phyloP scores from a whole-genome alignment of 2,113 vertebrate species.

The Martes martes region DNA sequence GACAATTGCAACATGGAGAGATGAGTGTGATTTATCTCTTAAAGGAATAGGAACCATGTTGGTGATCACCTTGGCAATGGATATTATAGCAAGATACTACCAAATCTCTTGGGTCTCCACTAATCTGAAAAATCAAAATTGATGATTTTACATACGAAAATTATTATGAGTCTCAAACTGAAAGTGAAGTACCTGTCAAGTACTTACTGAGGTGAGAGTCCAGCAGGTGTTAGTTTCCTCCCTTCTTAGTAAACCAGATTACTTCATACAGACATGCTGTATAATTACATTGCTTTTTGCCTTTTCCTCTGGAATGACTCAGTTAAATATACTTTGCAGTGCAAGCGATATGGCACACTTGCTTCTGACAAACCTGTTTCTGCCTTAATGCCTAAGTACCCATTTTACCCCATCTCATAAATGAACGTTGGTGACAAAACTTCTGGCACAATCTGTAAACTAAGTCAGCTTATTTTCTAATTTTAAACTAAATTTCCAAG shows the following conservation, averaged over 20 bases:
- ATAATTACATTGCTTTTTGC: not conserved
- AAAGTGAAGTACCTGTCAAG: not conserved
- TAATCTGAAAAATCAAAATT: not conserved
- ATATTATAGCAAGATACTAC: not conserved
- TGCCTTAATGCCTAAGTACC: not conserved
- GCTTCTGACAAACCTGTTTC: not conserved
- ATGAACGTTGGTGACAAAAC: not conserved
- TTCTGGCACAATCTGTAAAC: not conserved
- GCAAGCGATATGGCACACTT: not conserved
- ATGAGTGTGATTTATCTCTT: not conserved
- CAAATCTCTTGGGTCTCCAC: not conserved
- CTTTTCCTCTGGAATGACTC: not conserved
- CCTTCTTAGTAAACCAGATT: not conserved
- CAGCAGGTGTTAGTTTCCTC: not conserved
- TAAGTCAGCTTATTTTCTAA: constrained; percentile 5
- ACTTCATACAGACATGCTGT: not conserved
- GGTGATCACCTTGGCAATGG: not conserved
- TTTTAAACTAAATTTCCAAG: not conserved
- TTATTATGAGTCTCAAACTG: not conserved
- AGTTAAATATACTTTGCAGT: not conserved
- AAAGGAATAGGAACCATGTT: not conserved
- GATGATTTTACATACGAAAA: not conserved
- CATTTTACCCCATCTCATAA: not conserved
- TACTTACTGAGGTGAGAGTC: not conserved
- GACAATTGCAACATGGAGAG: not conserved